phyloP scores from a whole-genome alignment of 2,888 invertebrate species.

The Lycophotia porphyrea region DNA sequence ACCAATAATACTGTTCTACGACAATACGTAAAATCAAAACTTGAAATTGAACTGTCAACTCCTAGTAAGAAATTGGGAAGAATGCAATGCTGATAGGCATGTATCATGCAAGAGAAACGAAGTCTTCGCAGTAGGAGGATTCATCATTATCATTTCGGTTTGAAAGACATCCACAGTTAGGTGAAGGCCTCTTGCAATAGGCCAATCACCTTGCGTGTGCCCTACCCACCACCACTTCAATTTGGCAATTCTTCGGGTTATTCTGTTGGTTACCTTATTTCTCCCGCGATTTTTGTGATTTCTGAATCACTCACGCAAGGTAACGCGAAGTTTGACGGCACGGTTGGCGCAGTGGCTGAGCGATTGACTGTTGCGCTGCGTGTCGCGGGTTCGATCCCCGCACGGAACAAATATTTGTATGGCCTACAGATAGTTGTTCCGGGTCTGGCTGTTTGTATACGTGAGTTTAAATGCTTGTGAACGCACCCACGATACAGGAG shows the following conservation, averaged over 20 bases:
- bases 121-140: not conserved
- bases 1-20: not conserved
- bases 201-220: not conserved
- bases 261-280: not conserved
- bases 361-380: too few relatives aligned
- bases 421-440: too few relatives aligned
- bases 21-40: not conserved
- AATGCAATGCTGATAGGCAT: not conserved
- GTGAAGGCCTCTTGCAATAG: not conserved
- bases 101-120: not conserved
- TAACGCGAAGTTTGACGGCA: too few relatives aligned
- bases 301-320: not conserved
- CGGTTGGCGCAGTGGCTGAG: too few relatives aligned
- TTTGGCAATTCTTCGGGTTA: not conserved
- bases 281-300: not conserved
- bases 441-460: too few relatives aligned
- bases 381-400: too few relatives aligned
- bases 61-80: not conserved
- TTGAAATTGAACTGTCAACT: too few relatives aligned
- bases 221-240: not conserved
- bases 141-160: not conserved
- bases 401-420: too few relatives aligned
- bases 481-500: too few relatives aligned
- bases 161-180: not conserved
- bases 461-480: too few relatives aligned